These are phyloP conservation scores for Orthonevra nobilis DNA, from an alignment of 2,888 invertebrate species.

Conservation along the genomic window DNA sequence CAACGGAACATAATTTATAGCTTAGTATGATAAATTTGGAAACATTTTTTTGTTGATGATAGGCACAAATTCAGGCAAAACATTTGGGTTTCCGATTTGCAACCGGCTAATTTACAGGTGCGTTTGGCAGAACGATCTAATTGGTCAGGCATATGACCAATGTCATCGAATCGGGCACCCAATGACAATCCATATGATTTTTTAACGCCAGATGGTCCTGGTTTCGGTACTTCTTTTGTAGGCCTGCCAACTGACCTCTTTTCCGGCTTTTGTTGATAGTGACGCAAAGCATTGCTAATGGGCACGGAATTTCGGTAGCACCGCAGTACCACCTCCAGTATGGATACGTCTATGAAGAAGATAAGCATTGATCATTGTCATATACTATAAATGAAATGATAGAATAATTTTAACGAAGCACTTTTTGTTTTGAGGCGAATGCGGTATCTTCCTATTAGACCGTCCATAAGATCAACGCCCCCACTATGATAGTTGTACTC, in stretches of 20 bases:
- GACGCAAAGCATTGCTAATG: conserved; percentile 7
- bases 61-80: conserved; percentile 28
- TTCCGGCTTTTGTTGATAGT: conserved; percentile 8
- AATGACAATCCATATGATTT: conserved; percentile 12
- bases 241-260: background rate
- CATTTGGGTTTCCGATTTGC: conserved; percentile 37
- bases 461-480: conserved; percentile 38
- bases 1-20: no score
- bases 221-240: conserved; percentile 6
- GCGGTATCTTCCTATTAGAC: conserved; percentile 26
- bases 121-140: conserved; percentile 15
- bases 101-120: conserved; percentile 22
- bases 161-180: conserved; percentile 12
- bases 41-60: conserved; percentile 37
- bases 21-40: conserved; percentile 6
- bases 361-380: conserved; percentile 35
- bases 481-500: conserved; percentile 38
- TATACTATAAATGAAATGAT: conserved; percentile 30
- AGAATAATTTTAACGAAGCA: conserved; percentile 25
- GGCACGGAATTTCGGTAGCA: conserved; percentile 19
- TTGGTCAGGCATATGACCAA: conserved; percentile 24
- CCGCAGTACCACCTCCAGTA: background rate
- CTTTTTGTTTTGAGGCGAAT: conserved; percentile 25
- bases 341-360: conserved; percentile 12
- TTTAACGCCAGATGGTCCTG: conserved; percentile 12